Evolutionary conservation across 2,888 invertebrate genomes (phyloP).

Genomic region (Eupelmus urozonus): DNA sequence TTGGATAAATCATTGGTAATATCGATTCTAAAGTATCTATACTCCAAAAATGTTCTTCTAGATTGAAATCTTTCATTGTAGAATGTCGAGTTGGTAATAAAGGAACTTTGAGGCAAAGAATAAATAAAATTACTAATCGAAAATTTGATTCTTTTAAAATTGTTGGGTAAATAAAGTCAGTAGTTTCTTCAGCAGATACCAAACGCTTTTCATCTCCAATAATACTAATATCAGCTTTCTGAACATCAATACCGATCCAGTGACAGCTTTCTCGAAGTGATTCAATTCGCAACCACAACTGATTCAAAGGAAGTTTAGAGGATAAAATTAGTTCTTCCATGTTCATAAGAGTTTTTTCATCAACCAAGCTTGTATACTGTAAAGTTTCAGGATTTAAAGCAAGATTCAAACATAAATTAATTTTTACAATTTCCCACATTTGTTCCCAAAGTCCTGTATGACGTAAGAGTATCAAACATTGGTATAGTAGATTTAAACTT

Average conservation of each 20-base stretch:
- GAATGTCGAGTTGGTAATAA: constrained; percentile 78
- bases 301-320: constrained; percentile 84
- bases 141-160: constrained; percentile 80
- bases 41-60: constrained; percentile 69
- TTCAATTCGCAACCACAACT: constrained; percentile 87
- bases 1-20: constrained; percentile 71
- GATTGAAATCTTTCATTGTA: constrained; percentile 66
- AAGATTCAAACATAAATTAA: constrained; percentile 84
- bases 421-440: constrained; percentile 84
- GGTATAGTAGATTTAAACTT: constrained; percentile 77
- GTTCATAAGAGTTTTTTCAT: constrained; percentile 79
- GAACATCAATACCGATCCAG: constrained; percentile 81
- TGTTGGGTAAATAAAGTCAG: constrained; percentile 85
- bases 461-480: constrained; percentile 81
- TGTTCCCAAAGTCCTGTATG: constrained; percentile 88
- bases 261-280: constrained; percentile 85
- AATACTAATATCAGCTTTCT: constrained; percentile 75
- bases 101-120: constrained; percentile 81
- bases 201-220: constrained; percentile 84
- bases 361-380: constrained; percentile 70
- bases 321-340: constrained; percentile 82
- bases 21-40: constrained; percentile 71
- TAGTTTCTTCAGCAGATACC: constrained; percentile 82
- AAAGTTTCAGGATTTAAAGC: constrained; percentile 65
- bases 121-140: constrained; percentile 80